Conservation (phyloP, 2,113 vertebrate genomes). For the Antennarius striatus region DNA sequence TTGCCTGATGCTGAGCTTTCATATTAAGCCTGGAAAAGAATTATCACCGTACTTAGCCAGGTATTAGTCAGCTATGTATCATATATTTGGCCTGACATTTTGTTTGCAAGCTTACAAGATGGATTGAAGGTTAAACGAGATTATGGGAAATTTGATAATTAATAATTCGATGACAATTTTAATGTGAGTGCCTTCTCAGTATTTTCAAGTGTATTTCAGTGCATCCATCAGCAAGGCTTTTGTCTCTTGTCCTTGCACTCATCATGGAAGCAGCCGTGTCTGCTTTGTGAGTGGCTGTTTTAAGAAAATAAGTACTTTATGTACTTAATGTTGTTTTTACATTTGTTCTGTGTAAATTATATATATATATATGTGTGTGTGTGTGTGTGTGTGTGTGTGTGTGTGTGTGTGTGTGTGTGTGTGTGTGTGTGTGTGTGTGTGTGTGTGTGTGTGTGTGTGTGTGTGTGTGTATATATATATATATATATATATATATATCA, state of each 20-base stretch:
- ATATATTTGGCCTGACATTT: slow-evolving; percentile 12
- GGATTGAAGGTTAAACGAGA: slow-evolving; percentile 12
- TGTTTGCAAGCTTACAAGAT: slow-evolving; percentile 31
- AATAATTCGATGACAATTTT: slow-evolving; percentile 3
- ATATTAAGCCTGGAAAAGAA: slow-evolving; percentile 33
- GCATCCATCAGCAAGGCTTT: slow-evolving; percentile 44
- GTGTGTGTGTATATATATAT: too few relatives aligned
- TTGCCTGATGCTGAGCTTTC: slow-evolving; percentile 35
- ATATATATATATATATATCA: too few relatives aligned
- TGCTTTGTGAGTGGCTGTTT: too few relatives aligned
- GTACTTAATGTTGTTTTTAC: too few relatives aligned
- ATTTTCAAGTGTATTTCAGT: slow-evolving; percentile 4
- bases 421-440: too few relatives aligned
- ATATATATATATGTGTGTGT: too few relatives aligned
- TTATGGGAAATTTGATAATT: slow-evolving; percentile 7
- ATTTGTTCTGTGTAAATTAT: too few relatives aligned
- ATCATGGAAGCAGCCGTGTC: slow-evolving; percentile 13
- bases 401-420: too few relatives aligned
- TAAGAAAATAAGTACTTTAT: too few relatives aligned
- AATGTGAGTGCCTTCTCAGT: neutral
- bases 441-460: too few relatives aligned
- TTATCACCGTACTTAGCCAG: slow-evolving; percentile 21
- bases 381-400: too few relatives aligned
- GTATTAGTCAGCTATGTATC: slow-evolving; percentile 8
- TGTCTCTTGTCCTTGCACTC: slow-evolving; percentile 10